phyloP scores from a whole-genome alignment of 2,113 vertebrate species.

The Speoplatyrhinus poulsoni region DNA sequence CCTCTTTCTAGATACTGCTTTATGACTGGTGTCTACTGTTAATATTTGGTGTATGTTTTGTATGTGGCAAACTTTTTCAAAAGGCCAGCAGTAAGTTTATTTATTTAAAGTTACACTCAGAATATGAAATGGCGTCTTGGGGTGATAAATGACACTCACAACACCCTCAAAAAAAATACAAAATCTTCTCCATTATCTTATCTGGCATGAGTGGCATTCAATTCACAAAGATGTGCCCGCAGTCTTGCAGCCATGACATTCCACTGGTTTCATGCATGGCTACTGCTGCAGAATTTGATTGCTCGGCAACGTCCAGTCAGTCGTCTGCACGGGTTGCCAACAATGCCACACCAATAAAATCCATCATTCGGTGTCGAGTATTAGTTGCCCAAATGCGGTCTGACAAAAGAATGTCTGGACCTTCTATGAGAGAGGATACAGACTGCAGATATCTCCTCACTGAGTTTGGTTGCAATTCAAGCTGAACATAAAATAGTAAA shows the following conservation, averaged over 20 bases:
- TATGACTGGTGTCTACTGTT: neutral
- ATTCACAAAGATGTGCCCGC: constrained; percentile 3
- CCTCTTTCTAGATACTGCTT: too few relatives aligned
- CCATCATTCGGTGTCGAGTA: constrained; percentile 27
- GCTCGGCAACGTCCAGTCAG: constrained; percentile 25
- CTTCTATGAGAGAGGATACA: constrained; percentile 31
- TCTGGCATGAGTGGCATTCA: neutral
- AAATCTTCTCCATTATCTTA: constrained; percentile 5
- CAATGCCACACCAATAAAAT: constrained; percentile 30
- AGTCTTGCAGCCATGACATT: constrained; percentile 1
- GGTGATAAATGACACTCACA: constrained; percentile 4
- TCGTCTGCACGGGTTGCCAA: neutral
- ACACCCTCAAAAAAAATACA: neutral
- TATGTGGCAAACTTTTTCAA: neutral
- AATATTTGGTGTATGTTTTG: neutral
- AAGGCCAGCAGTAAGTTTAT: constrained; percentile 22
- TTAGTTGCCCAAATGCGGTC: constrained; percentile 37
- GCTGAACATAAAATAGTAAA: too few relatives aligned
- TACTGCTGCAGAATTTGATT: constrained; percentile 7
- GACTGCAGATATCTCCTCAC: constrained; percentile 29
- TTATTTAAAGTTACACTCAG: neutral
- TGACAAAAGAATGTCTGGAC: constrained; percentile 30
- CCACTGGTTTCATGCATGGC: constrained; percentile 30
- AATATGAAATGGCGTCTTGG: constrained; percentile 25
- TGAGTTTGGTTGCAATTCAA: constrained; percentile 2